phyloP scores from a whole-genome alignment of 2,888 invertebrate species.

The Ormia ochracea region DNA sequence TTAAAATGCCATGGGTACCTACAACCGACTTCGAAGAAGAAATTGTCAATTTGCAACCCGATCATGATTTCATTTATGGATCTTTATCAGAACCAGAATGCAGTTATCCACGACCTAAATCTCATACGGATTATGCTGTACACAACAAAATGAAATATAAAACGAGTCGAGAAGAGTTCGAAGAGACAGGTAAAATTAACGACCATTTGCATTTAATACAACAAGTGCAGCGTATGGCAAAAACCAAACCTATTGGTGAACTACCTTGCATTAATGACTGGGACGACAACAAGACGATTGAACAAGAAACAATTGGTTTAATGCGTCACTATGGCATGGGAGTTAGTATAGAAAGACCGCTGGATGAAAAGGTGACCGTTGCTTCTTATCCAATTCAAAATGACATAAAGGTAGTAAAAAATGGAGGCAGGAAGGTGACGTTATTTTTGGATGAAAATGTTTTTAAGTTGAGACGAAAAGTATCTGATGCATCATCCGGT shows the following conservation, averaged over 20 bases:
- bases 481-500: slow-evolving; percentile 7
- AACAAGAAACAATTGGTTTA: slow-evolving; percentile 70
- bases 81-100: slow-evolving; percentile 40
- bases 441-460: slow-evolving; percentile 68
- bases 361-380: slow-evolving; percentile 63
- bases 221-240: slow-evolving; percentile 69
- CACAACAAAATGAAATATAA: slow-evolving; percentile 51
- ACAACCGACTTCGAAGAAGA: slow-evolving; percentile 72
- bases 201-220: slow-evolving; percentile 68
- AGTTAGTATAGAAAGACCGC: slow-evolving; percentile 66
- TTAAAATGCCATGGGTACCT: slow-evolving; percentile 70
- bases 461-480: slow-evolving; percentile 65
- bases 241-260: slow-evolving; percentile 70
- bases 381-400: slow-evolving; percentile 63
- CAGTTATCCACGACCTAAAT: slow-evolving; percentile 62
- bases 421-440: slow-evolving; percentile 66
- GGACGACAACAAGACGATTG: slow-evolving; percentile 68
- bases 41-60: slow-evolving; percentile 69
- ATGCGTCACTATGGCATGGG: slow-evolving; percentile 70
- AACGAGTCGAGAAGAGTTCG: slow-evolving; percentile 47
- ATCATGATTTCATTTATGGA: slow-evolving; percentile 69
- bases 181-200: slow-evolving; percentile 34
- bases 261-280: slow-evolving; percentile 69
- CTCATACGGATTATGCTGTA: slow-evolving; percentile 67
- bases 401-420: slow-evolving; percentile 64